Base-by-base conservation (phyloP, 2,113 vertebrate species). In the Cinclus mexicanus region DNA sequence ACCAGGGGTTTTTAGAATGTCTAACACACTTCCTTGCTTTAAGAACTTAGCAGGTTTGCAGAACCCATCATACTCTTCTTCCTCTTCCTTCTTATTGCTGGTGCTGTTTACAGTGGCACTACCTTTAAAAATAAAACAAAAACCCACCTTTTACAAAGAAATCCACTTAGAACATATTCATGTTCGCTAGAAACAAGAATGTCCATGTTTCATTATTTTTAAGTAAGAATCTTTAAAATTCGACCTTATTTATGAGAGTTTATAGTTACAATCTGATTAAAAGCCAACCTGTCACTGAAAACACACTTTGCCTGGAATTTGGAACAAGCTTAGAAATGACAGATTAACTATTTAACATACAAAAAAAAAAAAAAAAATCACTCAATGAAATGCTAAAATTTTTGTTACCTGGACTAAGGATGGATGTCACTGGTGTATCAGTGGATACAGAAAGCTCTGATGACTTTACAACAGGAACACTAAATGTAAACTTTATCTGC, bases 21-120 rank as follows among this genome's bases (percentile, higher is more conserved):
- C 99, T 84, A 99, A 96, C 79, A 99, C 99, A 85, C 99, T 99
- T 97, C 99, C 99, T 96, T 99, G 98, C 96, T 99, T 99, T 79
- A 99, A 95, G 46, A 95, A 49, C 96, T 99, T 99, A 2, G 98
- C 99, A 94, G 98, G 98, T 98, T 98, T 99, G 80, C 98, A 98
- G 76, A 97, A 97, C 35, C 98, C 98, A 70, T 98, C 98, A 52
- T 97, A 98, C 19, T 98, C 98, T 61, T 98, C 98, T 91, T 97
- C 96, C 90, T 89, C 96, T 92, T 98, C 98, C 83, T 94, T 97
- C 75, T 98, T 94, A 97, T 79, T 96, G 96, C 76, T 97, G 95
- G 86, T 91, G 70, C 93, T 98, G 88, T 97, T 97, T 65, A 96
- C 61, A 91, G 93, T 82, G 71, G 85, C 6, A 12, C 31, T 94